A percentile compares a stretch with the other conserved stretches of the same genome.
Evolutionary conservation across 2,113 vertebrate genomes (phyloP).

Genomic region (Mus pahari): DNA sequence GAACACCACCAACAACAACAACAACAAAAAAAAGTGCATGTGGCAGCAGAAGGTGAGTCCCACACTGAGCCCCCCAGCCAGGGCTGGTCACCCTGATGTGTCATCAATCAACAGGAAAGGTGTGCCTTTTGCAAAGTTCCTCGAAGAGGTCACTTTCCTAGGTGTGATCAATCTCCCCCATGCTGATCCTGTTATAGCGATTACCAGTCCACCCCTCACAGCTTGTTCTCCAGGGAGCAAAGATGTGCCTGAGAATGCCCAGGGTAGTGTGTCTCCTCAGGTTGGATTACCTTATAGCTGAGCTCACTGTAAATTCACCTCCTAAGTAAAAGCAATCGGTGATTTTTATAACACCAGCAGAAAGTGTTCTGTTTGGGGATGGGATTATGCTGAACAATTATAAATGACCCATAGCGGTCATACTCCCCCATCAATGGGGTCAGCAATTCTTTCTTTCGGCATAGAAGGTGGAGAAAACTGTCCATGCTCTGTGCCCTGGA

Average conservation of each 20-base stretch:
- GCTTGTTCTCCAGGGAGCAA: slow-evolving; percentile 73
- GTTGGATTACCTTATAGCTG: slow-evolving; percentile 70
- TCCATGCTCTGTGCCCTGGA: neutral
- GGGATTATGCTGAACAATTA: slow-evolving; percentile 60
- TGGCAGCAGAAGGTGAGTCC: slow-evolving; percentile 62
- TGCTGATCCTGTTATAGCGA: slow-evolving; percentile 76
- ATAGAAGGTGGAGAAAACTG: neutral
- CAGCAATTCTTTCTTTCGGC: slow-evolving; percentile 51
- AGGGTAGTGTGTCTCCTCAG: slow-evolving; percentile 65
- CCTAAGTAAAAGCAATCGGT: slow-evolving; percentile 75
- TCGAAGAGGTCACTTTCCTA: slow-evolving; percentile 77
- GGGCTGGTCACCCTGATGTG: slow-evolving; percentile 74
- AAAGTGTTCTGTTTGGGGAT: slow-evolving; percentile 53
- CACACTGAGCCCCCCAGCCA: slow-evolving; percentile 65
- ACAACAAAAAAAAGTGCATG: slow-evolving; percentile 58
- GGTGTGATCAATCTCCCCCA: slow-evolving; percentile 81
- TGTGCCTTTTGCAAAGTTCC: slow-evolving; percentile 70
- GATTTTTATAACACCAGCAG: slow-evolving; percentile 63
- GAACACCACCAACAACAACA: slow-evolving; percentile 47
- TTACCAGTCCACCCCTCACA: slow-evolving; percentile 67
- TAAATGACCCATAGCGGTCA: slow-evolving; percentile 56
- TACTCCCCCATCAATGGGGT: neutral
- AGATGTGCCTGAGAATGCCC: slow-evolving; percentile 64
- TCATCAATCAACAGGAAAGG: slow-evolving; percentile 82
- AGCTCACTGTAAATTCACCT: slow-evolving; percentile 75